Percentiles rank a stretch among this genome's conserved stretches.
These are phyloP conservation scores for Paradisaea rubra DNA, from an alignment of 2,113 vertebrate species.

Conservation along the genomic window DNA sequence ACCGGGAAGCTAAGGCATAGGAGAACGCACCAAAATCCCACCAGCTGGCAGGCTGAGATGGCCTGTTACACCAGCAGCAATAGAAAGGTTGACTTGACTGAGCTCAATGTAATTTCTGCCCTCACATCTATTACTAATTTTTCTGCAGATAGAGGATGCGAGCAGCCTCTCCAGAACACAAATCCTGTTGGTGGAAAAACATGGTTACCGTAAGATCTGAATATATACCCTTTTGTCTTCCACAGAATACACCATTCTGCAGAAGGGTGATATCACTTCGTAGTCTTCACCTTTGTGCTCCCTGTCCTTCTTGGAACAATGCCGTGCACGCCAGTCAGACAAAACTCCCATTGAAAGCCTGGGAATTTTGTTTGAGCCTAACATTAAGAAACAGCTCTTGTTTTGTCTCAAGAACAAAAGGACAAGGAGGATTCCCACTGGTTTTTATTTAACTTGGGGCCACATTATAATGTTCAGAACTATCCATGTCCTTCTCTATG, in stretches of 20 bases:
- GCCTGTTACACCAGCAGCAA: neutral
- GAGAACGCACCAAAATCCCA: neutral
- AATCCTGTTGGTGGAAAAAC: neutral
- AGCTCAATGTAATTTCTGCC: neutral
- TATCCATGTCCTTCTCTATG: neutral
- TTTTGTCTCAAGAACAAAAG: slow-evolving; percentile 21
- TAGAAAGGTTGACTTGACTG: neutral
- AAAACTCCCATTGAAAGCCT: slow-evolving; percentile 4
- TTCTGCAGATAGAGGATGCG: neutral
- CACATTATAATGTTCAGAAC: neutral
- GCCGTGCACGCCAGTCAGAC: neutral
- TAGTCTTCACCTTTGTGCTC: slow-evolving; percentile 29
- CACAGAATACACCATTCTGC: neutral
- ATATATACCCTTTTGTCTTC: neutral
- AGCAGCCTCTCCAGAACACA: neutral
- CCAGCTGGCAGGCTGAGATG: neutral
- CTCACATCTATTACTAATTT: neutral
- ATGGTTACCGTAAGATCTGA: neutral
- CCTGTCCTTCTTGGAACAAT: neutral
- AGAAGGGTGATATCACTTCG: neutral
- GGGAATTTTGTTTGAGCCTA: neutral
- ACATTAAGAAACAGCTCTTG: neutral
- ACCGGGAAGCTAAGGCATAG: neutral
- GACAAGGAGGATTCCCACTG: neutral
- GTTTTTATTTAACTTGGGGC: neutral